A percentile compares a stretch with the other conserved stretches of the same genome.
These are phyloP conservation scores for Bombus pascuorum DNA, from an alignment of 1,140 invertebrate species.

Conservation along the genomic window DNA sequence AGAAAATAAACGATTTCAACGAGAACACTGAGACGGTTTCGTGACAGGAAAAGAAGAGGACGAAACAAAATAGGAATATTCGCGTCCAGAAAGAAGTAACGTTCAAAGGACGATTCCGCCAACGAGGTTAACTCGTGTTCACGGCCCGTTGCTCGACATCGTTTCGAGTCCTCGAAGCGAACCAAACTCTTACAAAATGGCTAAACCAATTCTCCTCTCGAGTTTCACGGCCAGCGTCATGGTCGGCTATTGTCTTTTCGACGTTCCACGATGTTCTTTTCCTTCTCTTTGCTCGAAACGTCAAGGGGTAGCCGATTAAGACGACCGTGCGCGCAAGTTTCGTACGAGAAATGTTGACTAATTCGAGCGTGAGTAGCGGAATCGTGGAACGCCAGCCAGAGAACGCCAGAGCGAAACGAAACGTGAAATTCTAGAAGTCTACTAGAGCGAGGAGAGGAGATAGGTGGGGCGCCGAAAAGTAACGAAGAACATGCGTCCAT, in stretches of 20 bases:
- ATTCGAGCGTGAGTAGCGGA: constrained; percentile 37
- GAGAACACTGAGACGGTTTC: no score
- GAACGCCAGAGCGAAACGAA: constrained; percentile 55
- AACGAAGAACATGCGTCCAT: constrained; percentile 23
- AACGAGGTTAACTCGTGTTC: not conserved
- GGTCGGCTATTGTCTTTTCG: constrained; percentile 20
- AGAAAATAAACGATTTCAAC: no score
- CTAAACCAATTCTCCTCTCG: constrained; percentile 29
- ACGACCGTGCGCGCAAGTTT: not conserved
- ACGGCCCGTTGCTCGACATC: constrained; percentile 32
- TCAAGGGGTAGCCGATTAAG: constrained; percentile 16
- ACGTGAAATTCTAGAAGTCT: constrained; percentile 70
- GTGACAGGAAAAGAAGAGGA: no score
- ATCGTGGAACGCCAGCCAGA: no score
- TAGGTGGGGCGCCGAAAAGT: not conserved
- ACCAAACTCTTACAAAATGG: not conserved
- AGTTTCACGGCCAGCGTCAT: constrained; percentile 23
- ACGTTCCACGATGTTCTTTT: not conserved
- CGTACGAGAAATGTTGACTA: not conserved
- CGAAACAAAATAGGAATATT: constrained; percentile 10
- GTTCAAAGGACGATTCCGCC: constrained; percentile 21
- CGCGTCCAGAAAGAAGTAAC: not conserved
- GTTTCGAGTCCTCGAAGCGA: not conserved
- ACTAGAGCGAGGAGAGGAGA: constrained; percentile 51
- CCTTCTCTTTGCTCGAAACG: not conserved